Percentiles rank a stretch among this genome's conserved stretches.
These are phyloP conservation scores for Cenopis cana DNA, from an alignment of 2,888 invertebrate genomes.

Conservation along the genomic window DNA sequence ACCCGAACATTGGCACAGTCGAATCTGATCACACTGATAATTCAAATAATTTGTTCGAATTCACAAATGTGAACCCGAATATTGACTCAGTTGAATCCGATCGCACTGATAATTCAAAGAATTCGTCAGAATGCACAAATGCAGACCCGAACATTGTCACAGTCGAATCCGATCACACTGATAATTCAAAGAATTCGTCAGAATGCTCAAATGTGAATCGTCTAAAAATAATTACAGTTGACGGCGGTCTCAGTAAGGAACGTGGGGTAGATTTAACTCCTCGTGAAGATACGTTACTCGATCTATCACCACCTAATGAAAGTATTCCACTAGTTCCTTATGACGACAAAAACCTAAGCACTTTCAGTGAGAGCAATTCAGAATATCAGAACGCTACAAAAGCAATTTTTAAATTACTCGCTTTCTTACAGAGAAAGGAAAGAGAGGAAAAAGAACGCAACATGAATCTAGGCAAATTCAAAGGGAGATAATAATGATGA, in stretches of 20 bases:
- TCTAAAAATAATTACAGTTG: conserved; percentile 54
- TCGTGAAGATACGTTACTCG: conserved; percentile 26
- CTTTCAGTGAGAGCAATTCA: neutral
- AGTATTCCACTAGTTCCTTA: neutral
- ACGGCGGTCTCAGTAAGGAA: conserved; percentile 48
- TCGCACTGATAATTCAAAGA: conserved; percentile 48
- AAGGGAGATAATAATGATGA: no score
- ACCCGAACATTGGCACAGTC: neutral
- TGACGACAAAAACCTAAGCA: neutral
- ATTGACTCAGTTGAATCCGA: conserved; percentile 40
- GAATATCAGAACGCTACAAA: conserved; percentile 50
- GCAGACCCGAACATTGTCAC: conserved; percentile 35
- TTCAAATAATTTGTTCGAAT: conserved; percentile 38
- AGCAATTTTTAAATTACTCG: conserved; percentile 61
- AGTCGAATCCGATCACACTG: conserved; percentile 49
- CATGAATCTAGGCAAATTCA: neutral
- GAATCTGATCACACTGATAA: conserved; percentile 50
- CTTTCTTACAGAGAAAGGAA: conserved; percentile 65
- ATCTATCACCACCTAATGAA: neutral
- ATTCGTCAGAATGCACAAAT: conserved; percentile 26
- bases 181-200: conserved; percentile 44
- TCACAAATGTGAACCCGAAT: conserved; percentile 32
- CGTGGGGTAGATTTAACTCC: conserved; percentile 36
- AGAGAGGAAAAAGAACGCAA: conserved; percentile 51
- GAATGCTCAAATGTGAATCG: conserved; percentile 14